Conservation (phyloP, 2,888 invertebrate genomes). For the Prosapia bicincta region DNA sequence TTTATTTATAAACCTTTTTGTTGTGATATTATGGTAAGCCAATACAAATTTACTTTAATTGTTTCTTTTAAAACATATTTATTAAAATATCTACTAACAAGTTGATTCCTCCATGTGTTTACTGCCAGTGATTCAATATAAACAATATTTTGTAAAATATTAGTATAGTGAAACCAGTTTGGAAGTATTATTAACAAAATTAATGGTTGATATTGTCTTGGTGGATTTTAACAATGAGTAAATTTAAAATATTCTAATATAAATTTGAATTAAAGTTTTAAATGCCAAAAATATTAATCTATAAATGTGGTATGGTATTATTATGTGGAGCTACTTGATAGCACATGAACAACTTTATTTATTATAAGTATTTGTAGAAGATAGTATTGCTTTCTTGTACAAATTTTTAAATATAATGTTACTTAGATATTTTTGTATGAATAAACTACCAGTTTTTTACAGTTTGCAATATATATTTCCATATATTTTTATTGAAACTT, state of each 20-base stretch:
- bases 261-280: neutral
- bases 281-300: neutral
- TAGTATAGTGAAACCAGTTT: neutral
- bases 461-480: neutral
- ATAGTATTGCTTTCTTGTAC: neutral
- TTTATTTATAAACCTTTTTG: neutral
- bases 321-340: neutral
- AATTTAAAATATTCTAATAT: neutral
- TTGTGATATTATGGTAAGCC: neutral
- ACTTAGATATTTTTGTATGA: neutral
- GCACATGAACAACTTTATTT: no score
- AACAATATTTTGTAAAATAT: neutral
- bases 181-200: neutral
- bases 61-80: neutral
- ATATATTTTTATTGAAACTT: neutral
- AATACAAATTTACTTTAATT: neutral
- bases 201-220: no score
- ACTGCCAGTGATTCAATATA: neutral
- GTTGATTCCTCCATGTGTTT: neutral
- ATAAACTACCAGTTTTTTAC: neutral
- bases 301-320: neutral
- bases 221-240: neutral
- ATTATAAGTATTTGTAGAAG: neutral
- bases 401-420: neutral
- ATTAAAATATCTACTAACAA: neutral